These are phyloP conservation scores for Epinotia nisella DNA, from an alignment of 2,888 invertebrate genomes.

Conservation along the genomic window DNA sequence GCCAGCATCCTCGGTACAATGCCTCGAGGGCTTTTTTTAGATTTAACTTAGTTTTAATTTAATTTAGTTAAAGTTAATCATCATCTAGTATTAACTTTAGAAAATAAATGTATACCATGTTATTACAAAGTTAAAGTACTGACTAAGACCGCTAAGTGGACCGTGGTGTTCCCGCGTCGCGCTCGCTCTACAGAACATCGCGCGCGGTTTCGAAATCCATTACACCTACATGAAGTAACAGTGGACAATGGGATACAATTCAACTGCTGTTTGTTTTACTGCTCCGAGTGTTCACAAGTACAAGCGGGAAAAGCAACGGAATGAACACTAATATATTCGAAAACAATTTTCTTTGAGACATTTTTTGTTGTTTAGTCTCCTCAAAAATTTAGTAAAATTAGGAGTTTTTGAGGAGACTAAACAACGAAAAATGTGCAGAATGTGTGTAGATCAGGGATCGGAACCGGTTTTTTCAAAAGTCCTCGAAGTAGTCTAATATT, in stretches of 20 bases:
- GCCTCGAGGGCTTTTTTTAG: no score
- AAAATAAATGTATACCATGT: no score
- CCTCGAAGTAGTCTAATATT: no score
- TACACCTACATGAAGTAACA: constrained; percentile 40
- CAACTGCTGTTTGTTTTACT: constrained; percentile 18
- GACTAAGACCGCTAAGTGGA: neutral
- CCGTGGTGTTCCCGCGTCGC: constrained; percentile 8
- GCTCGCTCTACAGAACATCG: constrained; percentile 24
- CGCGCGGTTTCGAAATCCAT: constrained; percentile 32
- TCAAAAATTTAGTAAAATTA: no score
- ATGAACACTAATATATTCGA: neutral
- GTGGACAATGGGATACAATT: constrained; percentile 28
- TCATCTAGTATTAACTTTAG: no score
- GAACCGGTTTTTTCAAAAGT: no score
- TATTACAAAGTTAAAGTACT: constrained; percentile 17
- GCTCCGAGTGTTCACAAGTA: constrained; percentile 12
- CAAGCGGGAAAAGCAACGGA: neutral
- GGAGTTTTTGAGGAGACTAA: no score
- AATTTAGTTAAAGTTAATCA: no score
- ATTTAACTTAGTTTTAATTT: no score
- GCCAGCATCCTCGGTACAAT: no score
- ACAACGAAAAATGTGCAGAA: no score
- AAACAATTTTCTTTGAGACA: neutral
- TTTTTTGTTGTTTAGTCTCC: neutral
- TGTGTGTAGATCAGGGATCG: no score